Evolutionary conservation across 2,888 invertebrate genomes (phyloP), one percentile per base, ranked within the genome.

Genomic region (Taphrorychus bicolor): DNA sequence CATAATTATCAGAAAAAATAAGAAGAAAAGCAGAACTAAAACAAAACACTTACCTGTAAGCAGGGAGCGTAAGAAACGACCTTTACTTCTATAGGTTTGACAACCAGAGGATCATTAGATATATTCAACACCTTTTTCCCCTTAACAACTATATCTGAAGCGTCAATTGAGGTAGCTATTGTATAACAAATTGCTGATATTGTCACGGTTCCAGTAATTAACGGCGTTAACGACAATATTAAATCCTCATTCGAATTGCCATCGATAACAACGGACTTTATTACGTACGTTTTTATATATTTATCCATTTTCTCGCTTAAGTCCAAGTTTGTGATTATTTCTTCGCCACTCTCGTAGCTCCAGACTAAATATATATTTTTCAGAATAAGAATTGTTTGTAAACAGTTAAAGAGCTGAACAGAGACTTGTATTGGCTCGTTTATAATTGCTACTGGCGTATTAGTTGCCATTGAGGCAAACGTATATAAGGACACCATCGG

Each of bases 341-440:
- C 80, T 17, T 82, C 82, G 42, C 82, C 82, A 49, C 80, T 76
- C 14, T 81, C 82, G 75, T 91, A 92, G 59, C 84, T 86, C 93
- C 94, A 94, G 23, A 93, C 81, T 49, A 94, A 82, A 75, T 87
- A 87, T 7, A 94, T 83, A 74, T 93, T 88, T 70, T 87, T 87
- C 64, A 94, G 80, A 45, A 88, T 84, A 70, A 94, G 80, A 0
- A 89, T 83, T 71, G 94, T 89, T 77, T 91, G 89, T 57, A 94
- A 81, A 0, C 91, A 91, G 82, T 95, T 95, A 72, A 86, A 85
- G 70, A 97, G 84, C 59, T 88, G 87, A 21, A 96, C 84, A 42
- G 90, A 89, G 59, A 96, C 85, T 80, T 91, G 90, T 59, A 96
- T 89, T 0, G 92, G 91, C 80, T 97, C 96, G 79, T 91, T 90